A percentile compares a stretch with the other conserved stretches of the same genome.
Conservation (phyloP, 2,113 vertebrate genomes). For the Alethe diademata region DNA sequence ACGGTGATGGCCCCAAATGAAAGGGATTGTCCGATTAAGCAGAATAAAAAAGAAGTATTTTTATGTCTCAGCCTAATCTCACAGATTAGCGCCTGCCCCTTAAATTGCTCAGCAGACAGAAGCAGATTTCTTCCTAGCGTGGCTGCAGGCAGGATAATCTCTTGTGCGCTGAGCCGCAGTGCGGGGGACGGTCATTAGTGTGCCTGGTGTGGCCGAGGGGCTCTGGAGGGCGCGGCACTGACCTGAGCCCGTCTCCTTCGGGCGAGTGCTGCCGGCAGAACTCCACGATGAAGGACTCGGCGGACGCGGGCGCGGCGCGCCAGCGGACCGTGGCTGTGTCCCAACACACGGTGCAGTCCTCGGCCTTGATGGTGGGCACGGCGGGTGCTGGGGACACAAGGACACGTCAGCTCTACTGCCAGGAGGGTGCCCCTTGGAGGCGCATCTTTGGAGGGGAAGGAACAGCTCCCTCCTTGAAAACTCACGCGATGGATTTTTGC, state of each 20-base stretch:
- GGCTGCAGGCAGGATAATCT: not conserved
- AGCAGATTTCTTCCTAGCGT: not conserved
- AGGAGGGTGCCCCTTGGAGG: not conserved
- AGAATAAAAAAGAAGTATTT: slow-evolving; percentile 8
- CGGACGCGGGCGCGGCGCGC: slow-evolving; percentile 50
- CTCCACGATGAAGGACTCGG: slow-evolving; percentile 87
- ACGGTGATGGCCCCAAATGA: not conserved
- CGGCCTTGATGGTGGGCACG: slow-evolving; percentile 81
- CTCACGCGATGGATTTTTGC: not conserved
- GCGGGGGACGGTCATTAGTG: accelerated
- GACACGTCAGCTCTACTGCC: not conserved
- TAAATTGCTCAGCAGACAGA: not conserved
- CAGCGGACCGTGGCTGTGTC: slow-evolving; percentile 87
- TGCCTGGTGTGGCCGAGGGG: accelerated
- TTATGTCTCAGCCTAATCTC: not conserved
- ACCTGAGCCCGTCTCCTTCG: slow-evolving; percentile 96
- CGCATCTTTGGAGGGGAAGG: not conserved
- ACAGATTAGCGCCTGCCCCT: not conserved
- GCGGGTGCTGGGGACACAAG: slow-evolving; percentile 81
- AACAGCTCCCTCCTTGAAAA: not conserved
- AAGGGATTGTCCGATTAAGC: not conserved
- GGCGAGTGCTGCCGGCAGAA: slow-evolving; percentile 90
- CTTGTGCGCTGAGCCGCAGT: accelerated
- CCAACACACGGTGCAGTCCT: slow-evolving; percentile 87
- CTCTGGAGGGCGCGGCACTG: not conserved